These are phyloP conservation scores for Acronicta leporina DNA, from an alignment of 2,888 invertebrate genomes.

Conservation along the genomic window DNA sequence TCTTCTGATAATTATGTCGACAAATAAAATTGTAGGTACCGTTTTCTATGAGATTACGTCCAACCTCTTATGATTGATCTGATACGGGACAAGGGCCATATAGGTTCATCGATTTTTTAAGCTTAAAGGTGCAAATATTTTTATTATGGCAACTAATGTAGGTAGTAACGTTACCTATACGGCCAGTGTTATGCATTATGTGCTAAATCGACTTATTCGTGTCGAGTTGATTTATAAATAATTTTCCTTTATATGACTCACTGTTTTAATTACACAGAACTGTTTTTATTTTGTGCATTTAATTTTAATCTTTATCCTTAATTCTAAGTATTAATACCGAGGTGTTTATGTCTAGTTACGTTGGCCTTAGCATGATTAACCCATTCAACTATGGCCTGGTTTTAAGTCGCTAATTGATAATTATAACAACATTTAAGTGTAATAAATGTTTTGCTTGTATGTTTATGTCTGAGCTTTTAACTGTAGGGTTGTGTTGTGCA, in stretches of 20 bases:
- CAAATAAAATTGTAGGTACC: no score
- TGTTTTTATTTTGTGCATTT: conserved; percentile 37
- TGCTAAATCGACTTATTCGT: conserved; percentile 21
- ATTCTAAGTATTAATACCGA: conserved; percentile 38
- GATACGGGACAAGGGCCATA: conserved; percentile 17
- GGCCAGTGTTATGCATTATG: conserved; percentile 35
- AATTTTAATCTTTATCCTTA: conserved; percentile 41
- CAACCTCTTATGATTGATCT: conserved; percentile 23
- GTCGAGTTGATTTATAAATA: conserved; percentile 36
- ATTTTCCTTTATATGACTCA: conserved; percentile 54
- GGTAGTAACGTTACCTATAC: conserved; percentile 31
- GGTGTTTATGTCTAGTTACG: conserved; percentile 32
- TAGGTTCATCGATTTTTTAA: conserved; percentile 26
- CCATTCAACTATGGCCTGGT: conserved; percentile 40
- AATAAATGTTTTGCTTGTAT: conserved; percentile 21
- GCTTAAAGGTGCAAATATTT: conserved; percentile 36
- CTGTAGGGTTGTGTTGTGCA: not conserved
- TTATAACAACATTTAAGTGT: conserved; percentile 29
- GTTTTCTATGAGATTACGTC: not conserved
- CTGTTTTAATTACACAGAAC: conserved; percentile 51
- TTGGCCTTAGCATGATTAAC: conserved; percentile 40
- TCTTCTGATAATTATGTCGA: no score
- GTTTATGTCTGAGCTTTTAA: conserved; percentile 3
- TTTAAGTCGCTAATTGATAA: conserved; percentile 41
- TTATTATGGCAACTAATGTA: conserved; percentile 30